A percentile compares a stretch with the other conserved stretches of the same genome.
These are phyloP conservation scores for Dryas iulia DNA, from an alignment of 1,140 invertebrate species.

Conservation along the genomic window DNA sequence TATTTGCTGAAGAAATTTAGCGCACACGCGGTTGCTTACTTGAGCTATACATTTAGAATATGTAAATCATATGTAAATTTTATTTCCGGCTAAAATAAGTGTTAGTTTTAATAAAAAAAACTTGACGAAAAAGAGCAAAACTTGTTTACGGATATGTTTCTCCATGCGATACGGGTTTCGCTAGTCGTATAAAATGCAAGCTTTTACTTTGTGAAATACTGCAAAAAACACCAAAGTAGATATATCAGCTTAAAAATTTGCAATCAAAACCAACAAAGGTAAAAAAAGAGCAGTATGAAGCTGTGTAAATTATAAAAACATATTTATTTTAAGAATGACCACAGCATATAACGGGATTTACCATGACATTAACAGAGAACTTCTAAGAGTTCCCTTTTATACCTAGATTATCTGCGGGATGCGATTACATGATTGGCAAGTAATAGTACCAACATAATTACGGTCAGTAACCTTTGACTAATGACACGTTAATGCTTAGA, in stretches of 20 bases:
- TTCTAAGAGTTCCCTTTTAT: neutral
- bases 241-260: no score
- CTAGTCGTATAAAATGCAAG: neutral
- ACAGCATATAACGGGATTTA: neutral
- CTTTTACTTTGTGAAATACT: neutral
- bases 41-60: neutral
- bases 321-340: neutral
- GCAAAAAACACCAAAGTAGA: no score
- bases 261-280: no score
- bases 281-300: no score
- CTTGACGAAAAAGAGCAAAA: neutral
- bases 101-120: neutral
- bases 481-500: conserved; percentile 72
- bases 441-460: conserved; percentile 34
- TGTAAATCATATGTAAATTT: neutral
- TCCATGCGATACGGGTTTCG: no score
- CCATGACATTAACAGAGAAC: neutral
- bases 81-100: neutral
- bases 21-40: neutral
- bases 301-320: neutral
- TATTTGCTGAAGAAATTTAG: neutral
- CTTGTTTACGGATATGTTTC: neutral
- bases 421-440: conserved; percentile 21
- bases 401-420: neutral
- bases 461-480: conserved; percentile 76